These are phyloP conservation scores for Enteromius argenteus DNA, from an alignment of 2,797 vertebrate genomes.

Conservation along the genomic window DNA sequence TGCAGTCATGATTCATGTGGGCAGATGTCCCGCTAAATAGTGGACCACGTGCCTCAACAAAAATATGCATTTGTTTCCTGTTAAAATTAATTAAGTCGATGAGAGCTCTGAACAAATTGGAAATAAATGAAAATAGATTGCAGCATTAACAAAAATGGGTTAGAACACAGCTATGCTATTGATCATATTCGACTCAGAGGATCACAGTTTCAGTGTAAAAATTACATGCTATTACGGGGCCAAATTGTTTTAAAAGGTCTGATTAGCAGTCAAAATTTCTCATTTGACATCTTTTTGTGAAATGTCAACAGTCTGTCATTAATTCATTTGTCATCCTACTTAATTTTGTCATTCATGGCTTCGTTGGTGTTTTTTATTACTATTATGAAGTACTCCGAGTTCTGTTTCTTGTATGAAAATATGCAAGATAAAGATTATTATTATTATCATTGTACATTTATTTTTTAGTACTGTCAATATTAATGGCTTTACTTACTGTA, in stretches of 20 bases:
- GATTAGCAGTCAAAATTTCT: slow-evolving; percentile 9
- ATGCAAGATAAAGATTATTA: not conserved
- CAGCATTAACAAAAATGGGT: slow-evolving; percentile 31
- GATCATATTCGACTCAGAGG: slow-evolving; percentile 21
- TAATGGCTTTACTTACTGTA: not conserved
- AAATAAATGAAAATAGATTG: slow-evolving; percentile 54
- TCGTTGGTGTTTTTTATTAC: slow-evolving; percentile 14
- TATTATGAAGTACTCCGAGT: not conserved
- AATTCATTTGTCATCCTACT: slow-evolving; percentile 35
- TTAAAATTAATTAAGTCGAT: slow-evolving; percentile 52
- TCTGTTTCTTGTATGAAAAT: not conserved
- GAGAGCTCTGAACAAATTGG: slow-evolving; percentile 40
- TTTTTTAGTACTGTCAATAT: not conserved
- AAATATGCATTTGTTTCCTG: slow-evolving; percentile 39
- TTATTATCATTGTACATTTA: not conserved
- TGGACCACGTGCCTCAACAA: slow-evolving; percentile 1
- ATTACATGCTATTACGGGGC: not conserved
- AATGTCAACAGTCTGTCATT: slow-evolving; percentile 36
- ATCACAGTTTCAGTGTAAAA: slow-evolving; percentile 12
- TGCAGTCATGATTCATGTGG: slow-evolving; percentile 16
- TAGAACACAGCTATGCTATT: slow-evolving; percentile 16
- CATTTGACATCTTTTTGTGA: slow-evolving; percentile 34
- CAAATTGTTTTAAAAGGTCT: slow-evolving; percentile 10
- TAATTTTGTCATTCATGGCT: slow-evolving; percentile 32
- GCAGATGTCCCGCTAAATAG: slow-evolving; percentile 1